Conservation (phyloP, 2,888 invertebrate species). For the Coleophora deauratella region DNA sequence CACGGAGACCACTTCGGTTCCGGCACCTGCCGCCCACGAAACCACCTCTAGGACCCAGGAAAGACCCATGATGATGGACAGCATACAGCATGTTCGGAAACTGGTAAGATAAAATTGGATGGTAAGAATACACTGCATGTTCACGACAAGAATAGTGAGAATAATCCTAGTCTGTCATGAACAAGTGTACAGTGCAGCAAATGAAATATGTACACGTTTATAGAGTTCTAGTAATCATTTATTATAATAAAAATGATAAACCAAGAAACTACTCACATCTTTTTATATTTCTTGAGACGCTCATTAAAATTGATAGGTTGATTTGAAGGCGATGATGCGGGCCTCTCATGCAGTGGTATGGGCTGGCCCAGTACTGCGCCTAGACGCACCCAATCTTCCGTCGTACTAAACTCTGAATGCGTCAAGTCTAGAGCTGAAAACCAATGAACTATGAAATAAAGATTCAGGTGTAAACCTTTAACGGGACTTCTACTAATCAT, state of each 20-base stretch:
- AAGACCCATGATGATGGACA: slow-evolving; percentile 79
- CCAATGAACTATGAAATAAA: too few relatives aligned
- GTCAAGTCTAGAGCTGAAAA: slow-evolving; percentile 50
- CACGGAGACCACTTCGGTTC: slow-evolving; percentile 56
- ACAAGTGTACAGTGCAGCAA: too few relatives aligned
- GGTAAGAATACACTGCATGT: not conserved
- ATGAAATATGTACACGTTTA: too few relatives aligned
- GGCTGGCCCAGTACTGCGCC: slow-evolving; percentile 40
- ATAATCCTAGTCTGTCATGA: too few relatives aligned
- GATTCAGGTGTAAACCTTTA: too few relatives aligned
- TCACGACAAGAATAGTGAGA: too few relatives aligned
- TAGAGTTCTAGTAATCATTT: too few relatives aligned
- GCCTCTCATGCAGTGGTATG: slow-evolving; percentile 30
- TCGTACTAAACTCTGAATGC: slow-evolving; percentile 57
- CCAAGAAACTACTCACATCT: slow-evolving; percentile 45
- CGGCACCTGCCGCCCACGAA: slow-evolving; percentile 75
- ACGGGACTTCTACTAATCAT: too few relatives aligned
- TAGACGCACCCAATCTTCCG: slow-evolving; percentile 62
- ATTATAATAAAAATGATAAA: not conserved
- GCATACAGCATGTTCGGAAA: slow-evolving; percentile 72
- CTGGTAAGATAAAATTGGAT: slow-evolving; percentile 27
- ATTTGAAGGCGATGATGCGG: slow-evolving; percentile 35
- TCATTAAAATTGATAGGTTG: slow-evolving; percentile 43
- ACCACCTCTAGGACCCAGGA: slow-evolving; percentile 83
- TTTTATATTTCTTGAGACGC: slow-evolving; percentile 58